Evolutionary conservation across 2,113 vertebrate genomes (phyloP), one percentile per base, ranked within the genome.

Genomic region (Bucco capensis): DNA sequence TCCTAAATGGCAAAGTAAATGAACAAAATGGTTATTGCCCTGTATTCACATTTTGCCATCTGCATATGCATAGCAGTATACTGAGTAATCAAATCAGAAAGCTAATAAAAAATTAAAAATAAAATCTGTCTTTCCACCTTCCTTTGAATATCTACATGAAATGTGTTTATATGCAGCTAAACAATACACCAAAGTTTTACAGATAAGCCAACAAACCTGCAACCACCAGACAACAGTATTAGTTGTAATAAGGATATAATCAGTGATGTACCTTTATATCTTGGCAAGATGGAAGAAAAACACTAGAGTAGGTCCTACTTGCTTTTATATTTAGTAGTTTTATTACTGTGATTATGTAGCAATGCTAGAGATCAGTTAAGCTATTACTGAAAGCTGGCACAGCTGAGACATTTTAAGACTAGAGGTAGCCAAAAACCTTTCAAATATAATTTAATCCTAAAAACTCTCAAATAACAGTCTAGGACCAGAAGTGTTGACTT

Each of bases 1-100:
- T 95, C 93, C 83, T 95, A 93, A 96, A 97, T 75, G 70, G 85
- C 78, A 95, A 94, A 96, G 86, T 87, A 96, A 96, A 97, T 67
- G 54, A 97, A 95, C 89, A 90, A 95, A 96, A 97, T 70, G 83
- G 49, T 91, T 97, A 96, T 71, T 96, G 86, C 89, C 86, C 75
- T 94, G 65, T 67, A 90, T 72, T 94, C 92, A 67, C 78, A 80
- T 94, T 84, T 92, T 95, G 83, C 88, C 94, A 96, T 93, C 96
- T 96, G 95, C 66, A 78, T 86, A 81, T 71, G 17, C 53, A 90
- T 15, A 24, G 66, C 22, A n/a, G 30, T 69, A 92, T 46, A 82
- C 17, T 19, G 30, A 87, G 24, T 70, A 81, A 95, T 90, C 69
- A 91, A 93, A 91, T 31, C 53, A 89, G 12, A 81, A 80, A 73